Conservation (phyloP, 1,140 invertebrate species). For the Thaumetopoea pityocampa region DNA sequence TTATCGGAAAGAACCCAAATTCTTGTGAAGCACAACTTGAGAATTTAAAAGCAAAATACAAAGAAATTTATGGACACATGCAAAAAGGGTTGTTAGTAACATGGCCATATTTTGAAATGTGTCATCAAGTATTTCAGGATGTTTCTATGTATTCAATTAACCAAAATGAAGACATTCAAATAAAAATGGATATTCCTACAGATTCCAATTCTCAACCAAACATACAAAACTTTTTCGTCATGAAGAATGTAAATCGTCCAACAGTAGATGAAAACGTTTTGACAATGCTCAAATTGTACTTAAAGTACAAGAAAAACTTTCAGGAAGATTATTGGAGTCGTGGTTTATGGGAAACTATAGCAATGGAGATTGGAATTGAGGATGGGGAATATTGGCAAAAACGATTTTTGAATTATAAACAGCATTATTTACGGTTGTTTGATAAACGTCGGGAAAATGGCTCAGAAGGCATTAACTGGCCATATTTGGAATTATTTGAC, state of each 20-base stretch:
- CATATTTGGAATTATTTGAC: constrained; percentile 57
- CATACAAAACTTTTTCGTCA: constrained; percentile 31
- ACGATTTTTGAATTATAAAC: constrained; percentile 60
- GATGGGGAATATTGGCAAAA: constrained; percentile 62
- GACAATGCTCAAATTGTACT: constrained; percentile 52
- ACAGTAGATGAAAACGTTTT: constrained; percentile 42
- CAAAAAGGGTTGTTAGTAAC: constrained; percentile 28
- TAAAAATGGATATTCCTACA: constrained; percentile 12
- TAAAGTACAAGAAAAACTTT: constrained; percentile 46
- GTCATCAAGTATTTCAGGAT: constrained; percentile 53
- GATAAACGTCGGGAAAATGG: constrained; percentile 41
- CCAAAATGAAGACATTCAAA: not conserved
- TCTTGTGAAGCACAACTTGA: constrained; percentile 50
- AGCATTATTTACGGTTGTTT: constrained; percentile 55
- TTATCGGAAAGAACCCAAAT: constrained; percentile 37
- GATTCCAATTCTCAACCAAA: constrained; percentile 19
- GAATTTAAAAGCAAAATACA: constrained; percentile 43
- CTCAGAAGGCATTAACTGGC: constrained; percentile 43
- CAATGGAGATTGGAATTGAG: constrained; percentile 47
- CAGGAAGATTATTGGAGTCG: constrained; percentile 30
- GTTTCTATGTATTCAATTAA: constrained; percentile 25
- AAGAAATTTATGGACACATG: constrained; percentile 30
- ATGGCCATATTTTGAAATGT: constrained; percentile 43
- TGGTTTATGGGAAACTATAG: constrained; percentile 54
- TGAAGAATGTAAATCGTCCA: constrained; percentile 33